Conservation (phyloP, 2,797 vertebrate species). For the Bradypodion pumilum region DNA sequence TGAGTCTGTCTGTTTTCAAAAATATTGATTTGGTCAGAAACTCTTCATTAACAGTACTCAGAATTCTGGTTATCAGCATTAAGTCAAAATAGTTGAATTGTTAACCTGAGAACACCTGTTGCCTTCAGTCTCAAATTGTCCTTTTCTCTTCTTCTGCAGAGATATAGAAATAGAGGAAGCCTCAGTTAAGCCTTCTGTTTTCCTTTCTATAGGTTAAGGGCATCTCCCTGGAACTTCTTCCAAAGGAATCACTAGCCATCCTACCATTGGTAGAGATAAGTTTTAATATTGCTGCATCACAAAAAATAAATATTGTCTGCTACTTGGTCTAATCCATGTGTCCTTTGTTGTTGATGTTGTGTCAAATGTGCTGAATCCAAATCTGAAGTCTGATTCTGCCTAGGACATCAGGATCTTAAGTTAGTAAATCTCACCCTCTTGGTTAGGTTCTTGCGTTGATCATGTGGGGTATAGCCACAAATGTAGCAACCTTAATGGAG, state of each 20-base stretch:
- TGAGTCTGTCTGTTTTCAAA: slow-evolving; percentile 25
- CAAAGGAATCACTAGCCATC: not conserved
- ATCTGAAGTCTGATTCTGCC: no score
- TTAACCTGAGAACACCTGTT: not conserved
- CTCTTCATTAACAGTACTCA: not conserved
- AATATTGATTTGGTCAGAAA: slow-evolving; percentile 20
- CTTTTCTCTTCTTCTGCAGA: not conserved
- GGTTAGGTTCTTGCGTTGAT: no score
- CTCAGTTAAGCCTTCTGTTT: not conserved
- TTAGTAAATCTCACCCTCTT: no score
- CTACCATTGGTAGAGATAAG: not conserved
- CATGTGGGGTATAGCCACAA: no score
- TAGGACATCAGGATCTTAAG: no score
- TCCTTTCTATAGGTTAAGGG: not conserved
- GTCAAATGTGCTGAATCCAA: no score
- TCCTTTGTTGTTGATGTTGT: no score
- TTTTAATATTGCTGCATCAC: no score
- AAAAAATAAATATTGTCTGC: no score
- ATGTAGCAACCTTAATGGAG: no score
- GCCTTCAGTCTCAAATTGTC: not conserved
- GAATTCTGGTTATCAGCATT: not conserved
- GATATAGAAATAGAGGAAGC: not conserved
- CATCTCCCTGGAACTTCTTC: not conserved
- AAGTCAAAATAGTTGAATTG: not conserved
- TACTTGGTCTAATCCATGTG: no score